A percentile compares a stretch with the other conserved stretches of the same genome.
phyloP scores from a whole-genome alignment of 2,113 vertebrate species.

The Cacatua alba region DNA sequence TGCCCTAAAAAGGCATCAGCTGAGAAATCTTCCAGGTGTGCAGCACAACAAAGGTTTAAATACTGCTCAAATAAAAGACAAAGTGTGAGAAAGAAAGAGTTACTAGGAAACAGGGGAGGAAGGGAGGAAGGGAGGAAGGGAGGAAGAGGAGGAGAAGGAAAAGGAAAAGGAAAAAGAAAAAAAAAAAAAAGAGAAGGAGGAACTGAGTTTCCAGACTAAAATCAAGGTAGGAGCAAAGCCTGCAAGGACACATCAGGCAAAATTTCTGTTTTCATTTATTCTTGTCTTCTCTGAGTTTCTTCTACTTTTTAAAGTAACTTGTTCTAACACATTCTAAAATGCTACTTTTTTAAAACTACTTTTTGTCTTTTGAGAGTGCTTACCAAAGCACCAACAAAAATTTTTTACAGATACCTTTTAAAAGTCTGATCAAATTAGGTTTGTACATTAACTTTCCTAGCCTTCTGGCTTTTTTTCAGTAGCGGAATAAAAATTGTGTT shows the following conservation, averaged over 20 bases:
- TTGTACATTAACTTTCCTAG: not conserved
- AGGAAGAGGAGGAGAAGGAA: too few relatives aligned
- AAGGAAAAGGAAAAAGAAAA: too few relatives aligned
- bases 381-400: not conserved
- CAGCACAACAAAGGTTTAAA: not conserved
- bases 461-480: not conserved
- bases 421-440: not conserved
- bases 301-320: not conserved
- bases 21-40: not conserved
- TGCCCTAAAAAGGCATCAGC: not conserved
- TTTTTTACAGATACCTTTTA: not conserved
- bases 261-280: not conserved
- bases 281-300: not conserved
- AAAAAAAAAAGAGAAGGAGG: too few relatives aligned
- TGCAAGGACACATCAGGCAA: not conserved
- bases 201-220: not conserved
- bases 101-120: too few relatives aligned
- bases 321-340: not conserved
- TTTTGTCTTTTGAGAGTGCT: not conserved
- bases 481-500: not conserved
- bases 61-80: not conserved
- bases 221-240: not conserved
- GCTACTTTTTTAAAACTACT: not conserved
- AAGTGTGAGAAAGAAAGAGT: not conserved
- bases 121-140: too few relatives aligned